These are phyloP conservation scores for Eonycteris spelaea DNA, from an alignment of 2,113 vertebrate species.

Conservation along the genomic window DNA sequence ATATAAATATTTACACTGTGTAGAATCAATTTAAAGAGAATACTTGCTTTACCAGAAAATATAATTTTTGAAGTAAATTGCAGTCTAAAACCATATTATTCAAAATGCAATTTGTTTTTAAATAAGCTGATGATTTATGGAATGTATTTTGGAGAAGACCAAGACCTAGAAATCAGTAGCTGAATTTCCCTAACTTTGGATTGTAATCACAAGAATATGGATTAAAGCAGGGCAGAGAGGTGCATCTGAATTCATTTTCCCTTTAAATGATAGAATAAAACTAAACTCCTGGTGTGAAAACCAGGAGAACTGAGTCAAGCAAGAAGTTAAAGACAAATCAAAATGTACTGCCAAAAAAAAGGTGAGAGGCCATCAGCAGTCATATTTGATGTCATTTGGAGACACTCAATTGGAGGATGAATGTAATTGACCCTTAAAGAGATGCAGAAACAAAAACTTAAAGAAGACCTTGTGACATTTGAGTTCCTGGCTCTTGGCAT, in stretches of 20 bases:
- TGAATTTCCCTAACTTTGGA: neutral
- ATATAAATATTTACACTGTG: too few species aligned
- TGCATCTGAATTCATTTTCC: neutral
- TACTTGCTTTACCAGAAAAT: too few species aligned
- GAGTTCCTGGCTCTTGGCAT: neutral
- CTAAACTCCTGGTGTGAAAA: neutral
- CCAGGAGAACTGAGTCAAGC: neutral
- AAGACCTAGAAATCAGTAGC: neutral
- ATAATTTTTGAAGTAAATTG: neutral
- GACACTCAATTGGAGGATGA: neutral
- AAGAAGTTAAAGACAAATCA: neutral
- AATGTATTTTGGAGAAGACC: neutral
- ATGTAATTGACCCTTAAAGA: neutral
- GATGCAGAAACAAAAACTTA: neutral
- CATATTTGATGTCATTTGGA: rapidly evolving
- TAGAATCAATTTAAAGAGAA: neutral
- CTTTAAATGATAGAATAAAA: neutral
- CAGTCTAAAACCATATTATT: neutral
- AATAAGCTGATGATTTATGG: neutral
- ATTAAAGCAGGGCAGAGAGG: neutral
- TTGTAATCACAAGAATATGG: neutral
- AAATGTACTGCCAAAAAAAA: neutral
- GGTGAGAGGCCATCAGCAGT: neutral
- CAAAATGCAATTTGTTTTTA: neutral
- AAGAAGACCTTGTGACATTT: neutral